Percentiles rank a stretch among this genome's conserved stretches.
These are phyloP conservation scores for Eptesicus fuscus DNA, from an alignment of 2,113 vertebrate genomes.

Conservation along the genomic window DNA sequence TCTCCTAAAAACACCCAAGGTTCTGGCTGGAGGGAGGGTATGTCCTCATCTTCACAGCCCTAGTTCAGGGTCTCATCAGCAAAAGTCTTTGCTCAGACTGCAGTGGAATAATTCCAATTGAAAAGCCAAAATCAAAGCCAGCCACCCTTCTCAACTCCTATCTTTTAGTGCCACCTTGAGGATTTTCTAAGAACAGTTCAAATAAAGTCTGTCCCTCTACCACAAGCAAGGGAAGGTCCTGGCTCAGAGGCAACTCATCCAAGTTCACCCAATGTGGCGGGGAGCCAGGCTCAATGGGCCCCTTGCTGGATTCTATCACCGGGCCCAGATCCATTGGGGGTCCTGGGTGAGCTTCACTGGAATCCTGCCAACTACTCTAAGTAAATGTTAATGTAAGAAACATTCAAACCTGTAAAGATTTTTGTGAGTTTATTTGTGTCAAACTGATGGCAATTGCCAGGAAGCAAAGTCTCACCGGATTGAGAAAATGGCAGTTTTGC, in stretches of 20 bases:
- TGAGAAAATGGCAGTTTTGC: too few species aligned
- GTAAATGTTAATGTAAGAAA: neutral
- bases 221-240: neutral
- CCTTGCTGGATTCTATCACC: neutral
- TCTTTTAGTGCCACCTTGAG: neutral
- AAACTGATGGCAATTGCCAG: neutral
- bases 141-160: neutral
- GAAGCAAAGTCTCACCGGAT: neutral
- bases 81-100: neutral
- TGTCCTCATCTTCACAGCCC: neutral
- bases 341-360: neutral
- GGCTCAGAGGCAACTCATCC: neutral
- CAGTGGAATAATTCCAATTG: neutral
- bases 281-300: neutral
- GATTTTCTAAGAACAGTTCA: neutral
- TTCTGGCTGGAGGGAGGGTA: neutral
- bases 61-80: neutral
- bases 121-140: neutral
- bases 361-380: neutral
- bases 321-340: neutral
- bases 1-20: neutral
- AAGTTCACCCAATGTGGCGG: neutral
- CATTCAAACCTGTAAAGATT: neutral
- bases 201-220: neutral
- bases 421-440: neutral